A percentile compares a stretch with the other conserved stretches of the same genome.
phyloP scores from a whole-genome alignment of 2,797 vertebrate species.

The Malacoraja senta region DNA sequence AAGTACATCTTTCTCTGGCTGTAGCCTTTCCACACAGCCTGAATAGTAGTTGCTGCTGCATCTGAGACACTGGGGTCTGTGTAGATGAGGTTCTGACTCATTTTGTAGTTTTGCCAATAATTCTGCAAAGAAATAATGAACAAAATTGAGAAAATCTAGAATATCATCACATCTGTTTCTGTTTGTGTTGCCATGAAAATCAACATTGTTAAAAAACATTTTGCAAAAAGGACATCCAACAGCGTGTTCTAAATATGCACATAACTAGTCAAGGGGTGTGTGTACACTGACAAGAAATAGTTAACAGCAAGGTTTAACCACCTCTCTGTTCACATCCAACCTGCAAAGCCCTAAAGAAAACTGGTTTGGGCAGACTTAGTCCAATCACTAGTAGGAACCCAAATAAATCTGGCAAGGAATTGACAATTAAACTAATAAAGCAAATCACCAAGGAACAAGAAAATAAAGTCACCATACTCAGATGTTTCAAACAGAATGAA shows the following conservation, averaged over 20 bases:
- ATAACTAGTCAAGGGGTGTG: background rate
- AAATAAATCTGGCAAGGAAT: background rate
- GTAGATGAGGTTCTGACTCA: constrained; percentile 44
- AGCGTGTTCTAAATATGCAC: background rate
- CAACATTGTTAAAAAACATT: background rate
- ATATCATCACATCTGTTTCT: background rate
- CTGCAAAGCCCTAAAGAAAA: background rate
- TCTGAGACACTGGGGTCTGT: constrained; percentile 51
- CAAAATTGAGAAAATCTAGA: background rate
- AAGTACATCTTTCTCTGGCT: constrained; percentile 62
- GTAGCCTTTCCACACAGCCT: constrained; percentile 77
- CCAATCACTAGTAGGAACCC: background rate
- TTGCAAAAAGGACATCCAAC: background rate
- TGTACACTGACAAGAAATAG: too few relatives aligned
- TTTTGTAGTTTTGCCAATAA: constrained; percentile 71
- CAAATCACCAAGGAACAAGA: background rate
- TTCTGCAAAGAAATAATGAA: constrained; percentile 55
- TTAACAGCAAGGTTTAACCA: background rate
- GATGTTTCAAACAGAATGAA: background rate
- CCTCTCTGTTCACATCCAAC: background rate
- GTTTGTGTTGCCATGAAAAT: background rate
- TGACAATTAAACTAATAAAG: background rate
- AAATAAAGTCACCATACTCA: background rate
- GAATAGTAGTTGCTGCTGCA: constrained; percentile 69
- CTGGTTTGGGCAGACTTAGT: background rate